phyloP scores from a whole-genome alignment of 2,888 invertebrate genomes.

The Eristalinus aeneus region DNA sequence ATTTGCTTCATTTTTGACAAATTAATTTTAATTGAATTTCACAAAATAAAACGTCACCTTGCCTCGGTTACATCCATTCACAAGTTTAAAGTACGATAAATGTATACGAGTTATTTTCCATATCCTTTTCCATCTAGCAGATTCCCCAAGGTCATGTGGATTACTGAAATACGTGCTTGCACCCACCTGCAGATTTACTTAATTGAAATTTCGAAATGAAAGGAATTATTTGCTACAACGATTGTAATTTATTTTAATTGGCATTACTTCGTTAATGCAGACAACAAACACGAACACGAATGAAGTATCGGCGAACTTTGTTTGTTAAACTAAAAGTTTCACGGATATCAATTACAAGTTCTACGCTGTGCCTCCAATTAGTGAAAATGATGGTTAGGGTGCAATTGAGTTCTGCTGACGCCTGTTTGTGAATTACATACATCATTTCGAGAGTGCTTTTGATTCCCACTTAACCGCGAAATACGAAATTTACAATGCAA shows the following conservation, averaged over 20 bases:
- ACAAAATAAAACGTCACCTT: background rate
- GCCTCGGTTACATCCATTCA: background rate
- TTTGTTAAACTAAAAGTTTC: conserved; percentile 15
- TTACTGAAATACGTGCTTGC: background rate
- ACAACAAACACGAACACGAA: background rate
- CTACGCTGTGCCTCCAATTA: conserved; percentile 1
- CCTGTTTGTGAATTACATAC: background rate
- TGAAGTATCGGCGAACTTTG: conserved; percentile 1
- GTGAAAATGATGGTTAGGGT: background rate
- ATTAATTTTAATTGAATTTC: background rate
- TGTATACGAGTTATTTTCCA: background rate
- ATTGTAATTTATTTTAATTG: conserved; percentile 29
- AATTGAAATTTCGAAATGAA: conserved; percentile 15
- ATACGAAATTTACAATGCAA: too few species aligned
- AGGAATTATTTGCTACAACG: conserved; percentile 7
- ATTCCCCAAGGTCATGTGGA: background rate
- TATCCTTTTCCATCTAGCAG: background rate
- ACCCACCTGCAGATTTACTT: background rate
- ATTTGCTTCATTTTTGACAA: background rate
- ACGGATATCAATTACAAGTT: conserved; percentile 24
- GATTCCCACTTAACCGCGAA: too few species aligned
- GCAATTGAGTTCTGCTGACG: background rate
- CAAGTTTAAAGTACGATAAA: background rate
- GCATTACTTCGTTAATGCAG: background rate
- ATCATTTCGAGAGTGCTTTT: too few species aligned